Evolutionary conservation across 2,113 vertebrate genomes (phyloP).

Genomic region (Alligator mississippiensis): DNA sequence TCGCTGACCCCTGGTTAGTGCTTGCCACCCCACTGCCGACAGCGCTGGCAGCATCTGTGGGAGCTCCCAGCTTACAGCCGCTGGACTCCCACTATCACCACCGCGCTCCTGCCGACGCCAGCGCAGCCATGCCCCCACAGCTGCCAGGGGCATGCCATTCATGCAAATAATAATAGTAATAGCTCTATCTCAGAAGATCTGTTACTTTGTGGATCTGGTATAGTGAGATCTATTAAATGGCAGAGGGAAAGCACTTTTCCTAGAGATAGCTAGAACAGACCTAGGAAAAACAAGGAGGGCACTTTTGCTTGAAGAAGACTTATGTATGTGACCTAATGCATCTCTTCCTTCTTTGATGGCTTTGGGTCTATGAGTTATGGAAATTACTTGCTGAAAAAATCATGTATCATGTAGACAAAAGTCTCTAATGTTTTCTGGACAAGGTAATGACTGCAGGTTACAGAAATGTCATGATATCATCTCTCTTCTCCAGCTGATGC

Average conservation of each 20-base stretch:
- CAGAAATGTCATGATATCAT: neutral
- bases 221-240: neutral
- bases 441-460: constrained; percentile 23
- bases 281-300: neutral
- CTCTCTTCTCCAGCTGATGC: neutral
- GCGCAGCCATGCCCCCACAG: no score
- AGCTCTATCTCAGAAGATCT: neutral
- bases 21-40: no score
- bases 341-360: constrained; percentile 3
- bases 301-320: neutral
- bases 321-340: neutral
- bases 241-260: neutral
- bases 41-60: no score
- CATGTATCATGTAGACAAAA: neutral
- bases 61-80: no score
- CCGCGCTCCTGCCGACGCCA: no score
- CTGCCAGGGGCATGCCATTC: no score
- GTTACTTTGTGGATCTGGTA: neutral
- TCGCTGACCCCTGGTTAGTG: no score
- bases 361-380: neutral
- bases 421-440: constrained; percentile 35
- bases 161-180: neutral
- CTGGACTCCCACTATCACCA: no score
- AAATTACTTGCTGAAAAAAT: neutral
- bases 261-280: neutral